These are phyloP conservation scores for Terrapene triunguis DNA, from an alignment of 2,113 vertebrate species.

Conservation along the genomic window DNA sequence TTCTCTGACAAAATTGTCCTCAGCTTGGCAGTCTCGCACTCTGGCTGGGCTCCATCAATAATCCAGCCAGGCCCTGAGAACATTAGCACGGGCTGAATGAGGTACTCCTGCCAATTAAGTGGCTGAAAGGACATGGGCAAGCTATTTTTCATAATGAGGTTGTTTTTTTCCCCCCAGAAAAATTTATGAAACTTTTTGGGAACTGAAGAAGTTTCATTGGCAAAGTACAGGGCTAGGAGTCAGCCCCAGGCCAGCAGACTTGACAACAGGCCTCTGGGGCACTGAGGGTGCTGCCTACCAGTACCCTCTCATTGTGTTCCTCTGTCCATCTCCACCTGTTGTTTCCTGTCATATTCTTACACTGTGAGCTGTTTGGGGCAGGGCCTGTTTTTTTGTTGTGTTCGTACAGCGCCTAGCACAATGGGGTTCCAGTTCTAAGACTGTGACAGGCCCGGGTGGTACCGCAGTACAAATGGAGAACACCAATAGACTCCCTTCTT, in stretches of 20 bases:
- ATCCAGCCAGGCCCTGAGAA: conserved; percentile 15
- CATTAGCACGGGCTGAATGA: not conserved
- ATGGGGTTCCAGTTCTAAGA: not conserved
- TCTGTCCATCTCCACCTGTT: conserved; percentile 42
- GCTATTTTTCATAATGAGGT: not conserved
- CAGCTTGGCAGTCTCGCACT: not conserved
- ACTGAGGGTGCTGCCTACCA: not conserved
- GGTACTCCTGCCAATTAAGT: conserved; percentile 3
- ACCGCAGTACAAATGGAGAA: not conserved
- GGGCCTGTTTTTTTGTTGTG: not conserved
- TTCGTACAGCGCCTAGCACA: not conserved
- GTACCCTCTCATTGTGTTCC: not conserved
- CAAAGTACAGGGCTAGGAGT: conserved; percentile 3
- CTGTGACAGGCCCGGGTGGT: conserved; percentile 15
- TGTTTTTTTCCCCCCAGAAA: not conserved
- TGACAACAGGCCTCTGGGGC: not conserved
- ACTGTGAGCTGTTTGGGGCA: not conserved
- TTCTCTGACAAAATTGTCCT: not conserved
- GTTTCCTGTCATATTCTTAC: not conserved
- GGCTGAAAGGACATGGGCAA: conserved; percentile 33
- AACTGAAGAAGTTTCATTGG: not conserved
- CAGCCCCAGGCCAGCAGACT: not conserved
- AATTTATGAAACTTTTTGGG: not conserved
- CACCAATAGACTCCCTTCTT: not conserved
- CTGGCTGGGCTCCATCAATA: conserved; percentile 38